Evolutionary conservation across 2,113 vertebrate species (phyloP), one percentile per base, ranked within the genome.

Genomic region (Camelus dromedarius): DNA sequence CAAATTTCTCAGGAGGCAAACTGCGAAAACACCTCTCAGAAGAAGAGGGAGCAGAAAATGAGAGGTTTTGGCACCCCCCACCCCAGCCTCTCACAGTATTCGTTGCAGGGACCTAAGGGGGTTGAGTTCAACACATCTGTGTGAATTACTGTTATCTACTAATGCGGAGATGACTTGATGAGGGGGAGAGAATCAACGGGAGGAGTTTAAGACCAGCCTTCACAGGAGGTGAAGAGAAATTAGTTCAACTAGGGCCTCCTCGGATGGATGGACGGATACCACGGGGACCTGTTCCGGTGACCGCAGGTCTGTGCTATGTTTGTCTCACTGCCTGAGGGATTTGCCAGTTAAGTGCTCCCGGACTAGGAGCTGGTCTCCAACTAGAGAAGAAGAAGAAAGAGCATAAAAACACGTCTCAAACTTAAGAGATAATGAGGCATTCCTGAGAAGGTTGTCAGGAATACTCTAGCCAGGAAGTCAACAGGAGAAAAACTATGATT

Each of bases 301-400:
- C 91, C 97, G 46, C 87, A 95, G 83, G 73, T 20, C 66, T 79
- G 35, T 12, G 28, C 81, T 85, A 50, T 62, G 62, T 73, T 82
- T 91, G 79, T 58, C 87, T 81, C 46, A n/a, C 6, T 77, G 90
- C 92, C 95, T 70, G 88, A 95, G 83, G 96, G 89, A 75, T 28
- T 79, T 82, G 69, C 56, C 94, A 93, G 66, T 89, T 95, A 83
- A 5, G 15, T 16, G 67, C 42, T 75, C 9, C n/a, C 18, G 75
- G 56, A 69, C 77, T 67, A 30, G 15, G 32, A 95, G 72, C 28
- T 48, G 26, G 13, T 69, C n/a, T 89, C 48, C 83, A 87, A 11
- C 30, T 60, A 83, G 46, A 69, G 50, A 73, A 52, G 50, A 87
- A 19, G 64, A 94, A 60, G 76, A 94, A 77, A 90, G 28, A 15